Evolutionary conservation across 2,113 vertebrate genomes (phyloP), one percentile per base, ranked within the genome.

Genomic region (Benitochromis conjunctus): DNA sequence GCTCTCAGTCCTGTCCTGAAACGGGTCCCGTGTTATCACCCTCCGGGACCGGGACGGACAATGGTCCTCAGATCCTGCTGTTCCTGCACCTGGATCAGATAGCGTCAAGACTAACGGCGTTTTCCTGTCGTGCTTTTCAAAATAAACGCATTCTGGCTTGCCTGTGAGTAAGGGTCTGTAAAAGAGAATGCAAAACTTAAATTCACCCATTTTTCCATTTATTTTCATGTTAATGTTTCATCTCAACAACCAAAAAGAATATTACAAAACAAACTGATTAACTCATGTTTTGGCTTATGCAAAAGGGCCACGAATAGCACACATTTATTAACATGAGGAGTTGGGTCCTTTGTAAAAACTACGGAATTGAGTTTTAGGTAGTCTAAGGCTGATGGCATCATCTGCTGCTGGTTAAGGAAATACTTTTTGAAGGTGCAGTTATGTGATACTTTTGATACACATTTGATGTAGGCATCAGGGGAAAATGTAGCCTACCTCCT

Each of bases 21-120:
- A 31, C 60, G 3, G 78, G 9, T 8, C 78, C 48, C 8, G 79
- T 13, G 79, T 21, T 24, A 77, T 78, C 62, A 80, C 82, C 60
- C 71, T 4, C 6, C 79, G 78, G 89, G 82, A 66, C 88, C 85
- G 46, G 90, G 54, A 80, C 86, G 19, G 51, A 79, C 19, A 84
- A 76, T 88, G 89, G 31, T 57, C 80, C 8, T 56, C 16, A 14
- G 43, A 1, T 24, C 12, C 36, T 3, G 31, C 5, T 80, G 88
- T 90, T 80, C 89, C 84, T 14, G 89, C 55, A 83, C 83, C 64
- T 64, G 83, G 48, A 53, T 26, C 79, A 29, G 48, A 13, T 4
- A 16, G 31, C 18, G 66, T 76, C 81, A 88, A 82, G 31, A 0
- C 2, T 31, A 10, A 78, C 1, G 9, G 57, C 8, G 5, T 3